Conservation (phyloP, 2,113 vertebrate species). For the Myanophis thanlyinensis region DNA sequence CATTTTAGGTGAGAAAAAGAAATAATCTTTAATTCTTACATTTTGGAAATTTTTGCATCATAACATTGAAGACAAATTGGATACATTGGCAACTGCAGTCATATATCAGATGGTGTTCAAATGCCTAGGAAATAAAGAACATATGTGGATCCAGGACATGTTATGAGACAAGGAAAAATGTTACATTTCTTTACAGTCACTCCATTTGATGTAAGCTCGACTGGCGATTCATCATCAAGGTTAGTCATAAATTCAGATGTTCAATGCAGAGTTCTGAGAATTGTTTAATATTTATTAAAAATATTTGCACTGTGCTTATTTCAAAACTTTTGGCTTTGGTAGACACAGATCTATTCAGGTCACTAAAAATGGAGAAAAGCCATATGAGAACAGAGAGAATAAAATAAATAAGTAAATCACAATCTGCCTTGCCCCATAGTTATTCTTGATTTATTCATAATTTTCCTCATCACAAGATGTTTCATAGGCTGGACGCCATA, state of each 20-base stretch:
- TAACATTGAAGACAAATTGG: constrained; percentile 24
- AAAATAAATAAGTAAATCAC: neutral
- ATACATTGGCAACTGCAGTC: constrained; percentile 15
- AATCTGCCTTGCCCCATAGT: neutral
- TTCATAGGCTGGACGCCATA: neutral
- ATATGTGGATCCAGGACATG: constrained; percentile 2
- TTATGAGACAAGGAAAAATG: constrained; percentile 11
- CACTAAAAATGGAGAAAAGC: neutral
- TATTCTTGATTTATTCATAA: neutral
- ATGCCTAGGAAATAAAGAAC: constrained; percentile 20
- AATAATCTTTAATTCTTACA: constrained; percentile 8
- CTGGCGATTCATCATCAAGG: neutral
- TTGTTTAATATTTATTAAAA: neutral
- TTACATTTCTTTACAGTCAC: constrained; percentile 15
- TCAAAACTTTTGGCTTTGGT: neutral
- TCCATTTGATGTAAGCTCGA: neutral
- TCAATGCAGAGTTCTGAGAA: neutral
- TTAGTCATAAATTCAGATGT: neutral
- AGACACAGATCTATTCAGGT: neutral
- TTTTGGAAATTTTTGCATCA: constrained; percentile 34
- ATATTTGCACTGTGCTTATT: neutral
- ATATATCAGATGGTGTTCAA: constrained; percentile 4
- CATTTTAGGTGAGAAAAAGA: constrained; percentile 10
- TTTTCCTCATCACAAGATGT: neutral
- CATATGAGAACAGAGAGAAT: neutral